These are phyloP conservation scores for Ligdia adustata DNA, from an alignment of 2,888 invertebrate genomes.

Conservation along the genomic window DNA sequence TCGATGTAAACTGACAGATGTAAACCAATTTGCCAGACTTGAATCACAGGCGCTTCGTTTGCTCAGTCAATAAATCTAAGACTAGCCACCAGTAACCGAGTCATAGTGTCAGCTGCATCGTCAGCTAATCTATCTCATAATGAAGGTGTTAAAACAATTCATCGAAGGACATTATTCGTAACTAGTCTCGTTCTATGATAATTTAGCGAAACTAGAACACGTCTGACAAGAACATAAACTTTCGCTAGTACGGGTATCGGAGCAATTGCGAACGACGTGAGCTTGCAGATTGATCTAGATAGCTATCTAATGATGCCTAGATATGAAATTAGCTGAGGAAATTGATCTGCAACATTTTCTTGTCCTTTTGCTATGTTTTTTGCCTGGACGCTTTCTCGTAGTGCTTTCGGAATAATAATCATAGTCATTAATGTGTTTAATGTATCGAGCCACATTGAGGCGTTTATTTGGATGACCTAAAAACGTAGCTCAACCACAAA, in stretches of 20 bases:
- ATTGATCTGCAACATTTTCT: background rate
- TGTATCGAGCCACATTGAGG: too few species aligned
- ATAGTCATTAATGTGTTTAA: too few species aligned
- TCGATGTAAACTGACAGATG: too few species aligned
- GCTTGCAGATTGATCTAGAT: slow-evolving; percentile 7
- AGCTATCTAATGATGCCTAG: background rate
- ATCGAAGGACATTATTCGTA: background rate
- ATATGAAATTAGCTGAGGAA: background rate
- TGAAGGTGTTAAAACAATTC: slow-evolving; percentile 17
- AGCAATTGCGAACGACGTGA: slow-evolving; percentile 1
- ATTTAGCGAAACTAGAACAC: slow-evolving; percentile 10
- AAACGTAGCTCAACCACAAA: too few species aligned
- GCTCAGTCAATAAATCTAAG: too few species aligned
- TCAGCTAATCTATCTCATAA: background rate
- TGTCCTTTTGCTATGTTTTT: too few species aligned
- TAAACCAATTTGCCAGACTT: too few species aligned
- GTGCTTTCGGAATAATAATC: too few species aligned
- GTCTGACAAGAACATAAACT: slow-evolving; percentile 10
- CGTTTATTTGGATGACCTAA: too few species aligned
- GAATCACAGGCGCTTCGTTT: too few species aligned
- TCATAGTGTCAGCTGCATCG: background rate
- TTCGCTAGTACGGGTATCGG: slow-evolving; percentile 13
- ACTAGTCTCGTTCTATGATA: background rate
- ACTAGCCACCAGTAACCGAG: too few species aligned
- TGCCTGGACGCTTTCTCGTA: too few species aligned